Evolutionary conservation across 1,140 invertebrate species (phyloP).

Genomic region (Carposina sasakii): DNA sequence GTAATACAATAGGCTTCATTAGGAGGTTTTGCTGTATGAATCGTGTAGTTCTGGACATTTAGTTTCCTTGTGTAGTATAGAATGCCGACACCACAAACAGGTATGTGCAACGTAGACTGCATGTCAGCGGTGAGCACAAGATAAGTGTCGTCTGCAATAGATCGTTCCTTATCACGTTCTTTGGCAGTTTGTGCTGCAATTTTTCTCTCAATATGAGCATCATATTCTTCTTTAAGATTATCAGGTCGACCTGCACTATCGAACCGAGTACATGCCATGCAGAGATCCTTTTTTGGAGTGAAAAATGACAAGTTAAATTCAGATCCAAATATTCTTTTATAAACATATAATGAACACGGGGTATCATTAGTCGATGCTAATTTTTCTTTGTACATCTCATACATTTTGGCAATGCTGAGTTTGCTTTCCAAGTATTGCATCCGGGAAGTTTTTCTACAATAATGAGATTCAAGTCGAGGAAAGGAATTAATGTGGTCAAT

Average conservation of each 20-base stretch:
- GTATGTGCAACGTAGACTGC: slow-evolving; percentile 18
- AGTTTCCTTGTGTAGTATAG: slow-evolving; percentile 31
- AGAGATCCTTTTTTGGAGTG: slow-evolving; percentile 22
- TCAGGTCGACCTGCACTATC: slow-evolving; percentile 8
- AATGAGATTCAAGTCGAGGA: slow-evolving; percentile 21
- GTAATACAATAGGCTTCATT: slow-evolving; percentile 24
- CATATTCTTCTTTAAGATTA: slow-evolving; percentile 16
- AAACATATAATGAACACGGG: neutral
- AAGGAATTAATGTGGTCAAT: slow-evolving; percentile 22
- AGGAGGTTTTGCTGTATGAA: slow-evolving; percentile 13
- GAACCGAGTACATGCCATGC: slow-evolving; percentile 12
- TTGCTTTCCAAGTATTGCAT: slow-evolving; percentile 20
- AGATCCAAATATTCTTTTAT: neutral
- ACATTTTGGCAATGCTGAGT: slow-evolving; percentile 19
- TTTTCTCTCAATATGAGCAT: slow-evolving; percentile 16
- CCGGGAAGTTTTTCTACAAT: slow-evolving; percentile 13
- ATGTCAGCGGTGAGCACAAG: slow-evolving; percentile 19
- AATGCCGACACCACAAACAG: slow-evolving; percentile 17
- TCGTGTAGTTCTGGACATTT: slow-evolving; percentile 26
- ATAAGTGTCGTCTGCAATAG: slow-evolving; percentile 5
- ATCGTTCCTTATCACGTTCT: slow-evolving; percentile 14
- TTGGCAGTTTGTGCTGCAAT: slow-evolving; percentile 18
- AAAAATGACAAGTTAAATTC: slow-evolving; percentile 7
- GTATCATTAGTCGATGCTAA: neutral
- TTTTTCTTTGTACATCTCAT: slow-evolving; percentile 12